phyloP scores from a whole-genome alignment of 2,113 vertebrate species.

The Lagopus muta region DNA sequence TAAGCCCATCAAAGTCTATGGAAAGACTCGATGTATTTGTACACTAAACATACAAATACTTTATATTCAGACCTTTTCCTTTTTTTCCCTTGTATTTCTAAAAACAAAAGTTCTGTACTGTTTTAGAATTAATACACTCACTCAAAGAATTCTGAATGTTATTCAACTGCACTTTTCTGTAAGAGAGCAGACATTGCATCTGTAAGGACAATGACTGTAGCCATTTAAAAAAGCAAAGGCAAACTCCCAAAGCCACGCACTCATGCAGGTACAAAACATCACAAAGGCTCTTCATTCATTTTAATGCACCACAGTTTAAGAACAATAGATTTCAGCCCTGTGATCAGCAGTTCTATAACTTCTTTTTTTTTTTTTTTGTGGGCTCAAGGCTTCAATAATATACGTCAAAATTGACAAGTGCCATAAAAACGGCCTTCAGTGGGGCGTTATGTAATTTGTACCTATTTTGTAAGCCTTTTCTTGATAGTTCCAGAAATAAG shows the following conservation, averaged over 20 bases:
- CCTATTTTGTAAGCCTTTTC: conserved; percentile 62
- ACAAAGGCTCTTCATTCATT: background rate
- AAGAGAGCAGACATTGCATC: background rate
- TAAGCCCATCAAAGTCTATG: background rate
- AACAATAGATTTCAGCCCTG: background rate
- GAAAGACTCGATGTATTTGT: background rate
- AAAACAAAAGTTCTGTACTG: background rate
- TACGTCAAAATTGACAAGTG: conserved; percentile 49
- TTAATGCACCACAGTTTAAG: background rate
- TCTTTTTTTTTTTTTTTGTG: background rate
- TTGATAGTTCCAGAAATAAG: conserved; percentile 66
- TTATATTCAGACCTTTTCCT: background rate
- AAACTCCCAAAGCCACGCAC: background rate
- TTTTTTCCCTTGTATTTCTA: background rate
- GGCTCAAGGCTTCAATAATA: background rate
- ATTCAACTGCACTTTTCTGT: background rate
- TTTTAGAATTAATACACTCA: background rate
- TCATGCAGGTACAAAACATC: background rate
- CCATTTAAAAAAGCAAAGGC: background rate
- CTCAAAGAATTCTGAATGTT: background rate
- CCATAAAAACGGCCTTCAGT: conserved; percentile 20
- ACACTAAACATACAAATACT: background rate
- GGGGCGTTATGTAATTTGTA: conserved; percentile 61
- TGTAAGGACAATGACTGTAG: background rate
- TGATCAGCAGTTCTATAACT: background rate